Base-by-base conservation (phyloP, 2,113 vertebrate species). In the Vanacampus margaritifer region DNA sequence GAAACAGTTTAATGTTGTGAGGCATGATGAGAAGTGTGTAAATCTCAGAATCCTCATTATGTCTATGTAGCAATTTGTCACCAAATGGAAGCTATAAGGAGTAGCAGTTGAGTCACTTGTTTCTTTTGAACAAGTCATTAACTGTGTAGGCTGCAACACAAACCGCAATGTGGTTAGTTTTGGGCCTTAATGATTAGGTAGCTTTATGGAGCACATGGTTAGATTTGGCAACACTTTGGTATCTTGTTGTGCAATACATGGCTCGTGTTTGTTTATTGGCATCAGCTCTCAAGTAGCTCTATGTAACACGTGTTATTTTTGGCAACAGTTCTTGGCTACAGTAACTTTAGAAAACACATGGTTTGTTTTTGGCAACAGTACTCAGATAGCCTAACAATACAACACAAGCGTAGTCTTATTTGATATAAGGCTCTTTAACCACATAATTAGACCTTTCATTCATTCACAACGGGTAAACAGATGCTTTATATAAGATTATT, bases 91-190 rank as follows among this genome's bases (percentile, higher is more conserved):
- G 57, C 9, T 37, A 5, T n/a, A n/a, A 60, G 57, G 4, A 60
- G 10, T 5, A 21, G 35, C 36, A 11, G 11, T 56, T 56, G 53
- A 56, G 53, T 32, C 53, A 56, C 24, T 56, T 28, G 3, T 16
- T 32, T 32, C 28, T 32, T 24, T 39, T 23, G 14, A 14, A 10
- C 32, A 36, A 59, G 32, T 36, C 32, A 37, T 59, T 56, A 59
- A 19, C 19, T 39, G 36, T 61, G 10, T 23, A 6, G 11, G 59
- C 59, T 39, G 17, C 19, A 37, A 21, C 7, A 60, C 35, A 37
- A 61, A 61, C 36, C 59, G 12, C 59, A 61, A 13, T 41, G 59
- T 41, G 32, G 59, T 41, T n/a, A 39, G 59, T 39, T 61, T 61
- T 39, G 39, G 36, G 59, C 59, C 11, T 6, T 12, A 12, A 23